These are phyloP conservation scores for Eumacrocentrus americanus DNA, from an alignment of 2,888 invertebrate genomes.

Conservation along the genomic window DNA sequence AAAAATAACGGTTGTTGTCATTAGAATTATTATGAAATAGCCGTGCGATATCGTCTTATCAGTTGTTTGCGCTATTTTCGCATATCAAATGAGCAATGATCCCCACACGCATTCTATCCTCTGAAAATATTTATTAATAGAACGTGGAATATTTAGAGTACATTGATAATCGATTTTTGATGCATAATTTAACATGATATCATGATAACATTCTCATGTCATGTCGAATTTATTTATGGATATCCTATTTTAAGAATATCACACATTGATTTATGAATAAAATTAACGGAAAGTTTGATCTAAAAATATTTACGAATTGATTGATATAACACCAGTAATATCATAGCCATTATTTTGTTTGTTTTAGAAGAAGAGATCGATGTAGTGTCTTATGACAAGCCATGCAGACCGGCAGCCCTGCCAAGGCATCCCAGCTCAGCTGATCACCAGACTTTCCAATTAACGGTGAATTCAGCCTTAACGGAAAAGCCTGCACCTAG, in stretches of 20 bases:
- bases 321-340: no score
- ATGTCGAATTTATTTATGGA: no score
- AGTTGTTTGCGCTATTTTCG: no score
- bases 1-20: no score
- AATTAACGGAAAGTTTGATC: no score
- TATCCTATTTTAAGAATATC: neutral
- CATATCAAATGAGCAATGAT: no score
- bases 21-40: no score
- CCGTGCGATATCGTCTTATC: no score
- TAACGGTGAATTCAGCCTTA: constrained; percentile 48
- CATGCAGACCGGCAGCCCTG: constrained; percentile 57
- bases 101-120: no score
- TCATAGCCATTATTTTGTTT: constrained; percentile 36
- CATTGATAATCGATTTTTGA: no score
- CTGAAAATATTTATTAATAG: neutral
- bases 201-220: neutral
- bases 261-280: neutral
- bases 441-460: constrained; percentile 70
- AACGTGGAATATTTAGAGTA: neutral
- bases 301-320: neutral
- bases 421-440: constrained; percentile 75
- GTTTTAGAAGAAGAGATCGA: constrained; percentile 81
- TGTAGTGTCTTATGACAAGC: constrained; percentile 75
- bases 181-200: no score
- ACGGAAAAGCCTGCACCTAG: constrained; percentile 45